These are phyloP conservation scores for Thrips palmi DNA, from an alignment of 1,140 invertebrate genomes.

Conservation along the genomic window DNA sequence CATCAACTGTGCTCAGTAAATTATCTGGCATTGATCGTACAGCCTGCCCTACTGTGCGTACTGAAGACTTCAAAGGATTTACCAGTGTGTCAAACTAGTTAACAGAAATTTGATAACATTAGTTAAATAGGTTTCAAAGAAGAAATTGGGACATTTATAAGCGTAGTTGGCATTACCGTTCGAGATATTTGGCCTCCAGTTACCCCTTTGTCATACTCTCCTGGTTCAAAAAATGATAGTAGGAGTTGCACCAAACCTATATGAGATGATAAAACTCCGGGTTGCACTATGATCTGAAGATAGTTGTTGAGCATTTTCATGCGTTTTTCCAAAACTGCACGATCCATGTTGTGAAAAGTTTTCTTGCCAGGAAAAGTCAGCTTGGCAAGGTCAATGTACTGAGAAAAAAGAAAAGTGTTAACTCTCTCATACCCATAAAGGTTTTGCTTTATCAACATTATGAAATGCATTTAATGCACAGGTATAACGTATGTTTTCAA, in stretches of 20 bases:
- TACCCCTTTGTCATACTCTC: conserved; percentile 53
- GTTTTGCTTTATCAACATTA: too few relatives aligned
- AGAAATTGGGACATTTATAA: background rate
- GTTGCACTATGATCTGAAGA: conserved; percentile 47
- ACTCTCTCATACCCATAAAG: conserved; percentile 5
- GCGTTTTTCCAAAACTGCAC: conserved; percentile 67
- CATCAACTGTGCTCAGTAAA: conserved; percentile 60
- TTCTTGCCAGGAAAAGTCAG: conserved; percentile 82
- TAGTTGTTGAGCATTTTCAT: conserved; percentile 74
- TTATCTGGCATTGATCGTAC: conserved; percentile 70
- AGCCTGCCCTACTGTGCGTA: conserved; percentile 50
- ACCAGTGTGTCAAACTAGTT: conserved; percentile 48
- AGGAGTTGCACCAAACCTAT: conserved; percentile 47
- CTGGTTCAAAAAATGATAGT: conserved; percentile 56
- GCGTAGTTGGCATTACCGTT: conserved; percentile 24
- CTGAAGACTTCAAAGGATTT: conserved; percentile 63
- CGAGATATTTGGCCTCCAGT: conserved; percentile 34
- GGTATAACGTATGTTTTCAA: background rate
- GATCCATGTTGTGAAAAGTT: conserved; percentile 81
- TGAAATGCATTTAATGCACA: conserved; percentile 3
- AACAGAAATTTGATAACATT: conserved; percentile 1
- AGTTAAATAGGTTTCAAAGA: conserved; percentile 1
- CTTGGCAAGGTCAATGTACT: conserved; percentile 62
- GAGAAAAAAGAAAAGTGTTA: conserved; percentile 19
- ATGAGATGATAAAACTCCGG: conserved; percentile 38